These are phyloP conservation scores for Cavia porcellus DNA, from an alignment of 2,113 vertebrate species.

Conservation along the genomic window DNA sequence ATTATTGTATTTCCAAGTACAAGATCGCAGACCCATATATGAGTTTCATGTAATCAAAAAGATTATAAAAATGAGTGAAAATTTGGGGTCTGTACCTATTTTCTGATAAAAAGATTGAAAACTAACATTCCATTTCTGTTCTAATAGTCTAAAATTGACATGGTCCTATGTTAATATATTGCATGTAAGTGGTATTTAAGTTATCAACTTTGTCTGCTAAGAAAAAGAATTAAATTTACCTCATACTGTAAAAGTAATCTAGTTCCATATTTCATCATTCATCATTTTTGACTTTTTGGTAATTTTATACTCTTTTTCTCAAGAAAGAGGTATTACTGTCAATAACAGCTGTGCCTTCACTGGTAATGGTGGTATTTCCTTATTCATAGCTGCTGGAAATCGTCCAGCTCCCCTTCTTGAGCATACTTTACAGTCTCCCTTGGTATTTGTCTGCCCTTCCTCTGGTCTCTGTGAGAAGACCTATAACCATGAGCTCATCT, in stretches of 20 bases:
- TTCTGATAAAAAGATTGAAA: background rate
- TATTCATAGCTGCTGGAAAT: background rate
- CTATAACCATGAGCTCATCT: background rate
- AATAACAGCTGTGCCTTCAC: background rate
- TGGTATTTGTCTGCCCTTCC: background rate
- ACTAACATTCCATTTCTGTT: background rate
- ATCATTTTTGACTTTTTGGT: background rate
- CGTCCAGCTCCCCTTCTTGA: background rate
- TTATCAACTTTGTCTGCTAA: background rate
- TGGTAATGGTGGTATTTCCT: background rate
- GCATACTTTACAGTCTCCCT: background rate
- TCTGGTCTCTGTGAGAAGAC: background rate
- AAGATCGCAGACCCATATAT: background rate
- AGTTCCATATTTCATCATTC: background rate
- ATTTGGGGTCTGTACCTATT: background rate
- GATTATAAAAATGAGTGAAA: background rate
- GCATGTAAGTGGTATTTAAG: background rate
- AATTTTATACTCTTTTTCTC: background rate
- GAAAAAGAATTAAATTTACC: background rate
- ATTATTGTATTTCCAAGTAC: background rate
- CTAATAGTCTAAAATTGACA: background rate
- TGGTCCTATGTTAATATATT: background rate
- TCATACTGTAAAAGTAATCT: background rate
- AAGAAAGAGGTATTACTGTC: background rate
- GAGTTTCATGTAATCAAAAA: background rate